phyloP scores from a whole-genome alignment of 2,113 vertebrate genomes.

The Nettapus auritus region DNA sequence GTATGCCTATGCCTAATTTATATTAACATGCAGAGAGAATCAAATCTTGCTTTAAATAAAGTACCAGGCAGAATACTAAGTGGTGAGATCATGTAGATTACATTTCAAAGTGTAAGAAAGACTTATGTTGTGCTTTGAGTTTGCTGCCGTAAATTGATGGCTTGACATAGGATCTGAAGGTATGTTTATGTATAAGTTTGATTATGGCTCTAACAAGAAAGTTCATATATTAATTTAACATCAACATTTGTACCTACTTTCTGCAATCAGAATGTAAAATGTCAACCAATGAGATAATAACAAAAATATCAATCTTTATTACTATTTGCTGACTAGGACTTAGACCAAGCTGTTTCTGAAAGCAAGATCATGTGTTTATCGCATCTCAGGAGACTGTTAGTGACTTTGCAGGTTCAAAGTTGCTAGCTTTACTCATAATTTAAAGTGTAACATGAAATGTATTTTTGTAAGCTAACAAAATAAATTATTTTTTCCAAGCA shows the following conservation, averaged over 20 bases:
- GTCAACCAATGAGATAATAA: background rate
- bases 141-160: background rate
- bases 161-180: background rate
- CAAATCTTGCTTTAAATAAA: background rate
- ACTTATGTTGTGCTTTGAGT: background rate
- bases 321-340: background rate
- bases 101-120: background rate
- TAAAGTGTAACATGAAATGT: background rate
- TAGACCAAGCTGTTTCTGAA: background rate
- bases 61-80: background rate
- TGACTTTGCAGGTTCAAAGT: constrained; percentile 39
- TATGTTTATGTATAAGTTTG: background rate
- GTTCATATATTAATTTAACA: background rate
- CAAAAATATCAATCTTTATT: background rate
- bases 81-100: background rate
- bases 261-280: constrained; percentile 2
- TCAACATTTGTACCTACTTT: constrained; percentile 6
- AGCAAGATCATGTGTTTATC: background rate
- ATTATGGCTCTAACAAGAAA: background rate
- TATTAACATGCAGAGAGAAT: background rate
- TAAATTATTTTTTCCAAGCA: constrained; percentile 55
- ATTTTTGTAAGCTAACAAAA: constrained; percentile 45
- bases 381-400: background rate
- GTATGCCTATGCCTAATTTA: background rate
- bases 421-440: background rate